Base-by-base conservation (phyloP, 2,797 vertebrate species). In the Atherinosoma microstoma region DNA sequence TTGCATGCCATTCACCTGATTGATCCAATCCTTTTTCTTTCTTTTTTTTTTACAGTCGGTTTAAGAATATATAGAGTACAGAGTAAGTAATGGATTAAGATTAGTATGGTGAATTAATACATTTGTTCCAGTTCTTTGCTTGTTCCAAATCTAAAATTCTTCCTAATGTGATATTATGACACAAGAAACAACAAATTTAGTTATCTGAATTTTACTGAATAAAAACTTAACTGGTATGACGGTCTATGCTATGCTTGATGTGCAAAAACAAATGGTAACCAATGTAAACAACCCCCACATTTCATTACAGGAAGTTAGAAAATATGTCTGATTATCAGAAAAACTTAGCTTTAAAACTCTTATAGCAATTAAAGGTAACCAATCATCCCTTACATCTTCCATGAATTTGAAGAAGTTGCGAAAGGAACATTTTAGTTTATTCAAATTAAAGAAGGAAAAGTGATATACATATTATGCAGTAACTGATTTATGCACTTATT, bases 1-100 rank as follows among this genome's bases (percentile, higher is more conserved):
- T 67, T 18, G 6, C 8, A 30, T 47, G 11, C 4, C 68, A 40
- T 71, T 61, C 6, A 68, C 73, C 18, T 0, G 54, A 73, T 67
- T 45, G 42, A 18, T 63, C 51, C 45, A 45, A 12, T 47, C 0
- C 4, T 5, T 36, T 6, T 29, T 38, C 6, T 27, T 58, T 27
- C 24, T 27, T 27, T 27, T 27, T 27, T 27, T 27, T 1, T 27
- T 27, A 27, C 24, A 22, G 5, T 1, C 30, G 56, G 13, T 60
- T 40, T 12, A 24, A 53, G 13, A 62, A 27, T 4, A 27, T 12
- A 38, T 42, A 3, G 13, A 64, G 0, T 34, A 40, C 27, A 4
- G 11, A 65, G 0, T 29, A 10, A 47, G 22, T 2, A 27, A 27
- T 54, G 11, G 3, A 13, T 24, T 3, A 8, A 61, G 29, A 60